Evolutionary conservation across 2,113 vertebrate species (phyloP), one percentile per base, ranked within the genome.

Genomic region (Cyanoliseus patagonus): DNA sequence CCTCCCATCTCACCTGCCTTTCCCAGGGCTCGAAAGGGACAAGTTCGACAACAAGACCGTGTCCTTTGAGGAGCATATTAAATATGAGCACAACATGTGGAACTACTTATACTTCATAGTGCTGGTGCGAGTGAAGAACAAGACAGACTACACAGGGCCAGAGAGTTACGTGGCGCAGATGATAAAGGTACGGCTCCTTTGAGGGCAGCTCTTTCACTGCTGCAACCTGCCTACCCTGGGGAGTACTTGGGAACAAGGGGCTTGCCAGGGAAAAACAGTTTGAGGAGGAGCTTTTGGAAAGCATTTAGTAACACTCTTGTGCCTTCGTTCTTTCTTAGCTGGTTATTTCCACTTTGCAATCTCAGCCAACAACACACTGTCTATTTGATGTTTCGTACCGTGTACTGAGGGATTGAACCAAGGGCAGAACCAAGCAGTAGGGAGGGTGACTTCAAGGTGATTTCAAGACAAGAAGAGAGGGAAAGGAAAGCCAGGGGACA

Each of bases 11-110:
- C 4, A 16, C 5, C 62, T 74, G 49, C 64, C 76, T 94, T 74
- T 52, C 75, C 47, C 98, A 99, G 99, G 99, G 75, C 98, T 99
- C 77, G 99, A 99, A 96, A 97, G 99, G 89, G 99, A 99, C 95
- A 99, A 99, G 96, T 99, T 99, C 81, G 99, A 99, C 97, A 99
- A 99, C 92, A 99, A 99, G 98, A 99, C 99, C 0, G 99, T 99
- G 92, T 99, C 99, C 4, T 99, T 99, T 22, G 99, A 99, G 83
- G 99, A 99, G 91, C 99, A 99, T 85, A 99, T 99, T 95, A 99
- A 99, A 69, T 91, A 98, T 0, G 99, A 99, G 93, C 99, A 99
- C 98, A 99, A 99, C 97, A 99, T 99, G 98, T 99, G 99, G 99
- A 99, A 99, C 98, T 99, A 99, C 96, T 97, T 99, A 87, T 99